phyloP scores from a whole-genome alignment of 2,888 invertebrate genomes.

The Megamerina dolium region DNA sequence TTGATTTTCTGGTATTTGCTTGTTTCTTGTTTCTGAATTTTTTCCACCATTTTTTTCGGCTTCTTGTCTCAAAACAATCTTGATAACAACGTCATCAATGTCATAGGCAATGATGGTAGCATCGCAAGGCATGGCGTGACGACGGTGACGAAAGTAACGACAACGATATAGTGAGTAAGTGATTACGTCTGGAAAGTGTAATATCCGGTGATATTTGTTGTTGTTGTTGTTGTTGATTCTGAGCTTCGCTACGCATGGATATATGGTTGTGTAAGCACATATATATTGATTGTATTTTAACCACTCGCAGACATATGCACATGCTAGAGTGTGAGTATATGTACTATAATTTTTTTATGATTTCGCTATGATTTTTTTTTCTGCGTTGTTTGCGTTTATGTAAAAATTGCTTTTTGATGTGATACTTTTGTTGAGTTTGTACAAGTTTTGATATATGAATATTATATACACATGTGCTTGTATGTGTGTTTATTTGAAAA shows the following conservation, averaged over 20 bases:
- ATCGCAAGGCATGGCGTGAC: not conserved
- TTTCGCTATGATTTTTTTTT: too few relatives aligned
- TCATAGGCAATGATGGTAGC: not conserved
- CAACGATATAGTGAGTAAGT: not conserved
- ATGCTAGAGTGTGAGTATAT: too few relatives aligned
- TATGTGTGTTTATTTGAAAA: not conserved
- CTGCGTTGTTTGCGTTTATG: too few relatives aligned
- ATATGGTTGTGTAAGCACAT: too few relatives aligned
- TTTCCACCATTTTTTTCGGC: constrained; percentile 2
- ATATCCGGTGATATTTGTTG: constrained; percentile 4
- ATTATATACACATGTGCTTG: not conserved
- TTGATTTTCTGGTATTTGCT: not conserved
- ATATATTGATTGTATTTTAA: too few relatives aligned
- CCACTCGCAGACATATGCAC: too few relatives aligned
- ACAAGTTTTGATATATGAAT: too few relatives aligned
- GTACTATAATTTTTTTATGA: too few relatives aligned
- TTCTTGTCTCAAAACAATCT: constrained; percentile 11
- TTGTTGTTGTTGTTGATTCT: too few relatives aligned
- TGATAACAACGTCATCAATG: constrained; percentile 6
- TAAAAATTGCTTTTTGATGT: constrained; percentile 4
- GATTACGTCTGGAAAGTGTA: constrained; percentile 3
- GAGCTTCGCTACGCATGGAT: too few relatives aligned
- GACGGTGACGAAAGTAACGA: not conserved
- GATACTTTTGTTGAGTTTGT: too few relatives aligned
- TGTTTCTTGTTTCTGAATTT: not conserved